Conservation (phyloP, 2,797 vertebrate species). For the Diglossa cyanea region DNA sequence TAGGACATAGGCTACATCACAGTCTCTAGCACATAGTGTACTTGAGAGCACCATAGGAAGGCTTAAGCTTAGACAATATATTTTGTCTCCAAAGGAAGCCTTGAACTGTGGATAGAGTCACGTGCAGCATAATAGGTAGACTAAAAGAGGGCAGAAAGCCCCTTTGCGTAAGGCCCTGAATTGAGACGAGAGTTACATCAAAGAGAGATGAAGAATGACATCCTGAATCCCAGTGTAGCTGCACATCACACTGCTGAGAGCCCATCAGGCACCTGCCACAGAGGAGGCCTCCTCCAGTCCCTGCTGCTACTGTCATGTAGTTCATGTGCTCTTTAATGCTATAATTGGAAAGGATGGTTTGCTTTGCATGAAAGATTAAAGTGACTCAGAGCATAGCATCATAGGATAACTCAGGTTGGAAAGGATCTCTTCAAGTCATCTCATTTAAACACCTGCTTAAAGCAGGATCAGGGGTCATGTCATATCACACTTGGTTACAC, state of each 20-base stretch:
- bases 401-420: background rate
- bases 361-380: background rate
- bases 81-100: background rate
- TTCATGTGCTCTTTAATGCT: background rate
- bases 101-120: background rate
- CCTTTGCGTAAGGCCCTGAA: background rate
- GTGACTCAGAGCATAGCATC: background rate
- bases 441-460: background rate
- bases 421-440: background rate
- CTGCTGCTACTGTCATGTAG: background rate
- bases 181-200: background rate
- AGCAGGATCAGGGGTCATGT: background rate
- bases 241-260: background rate
- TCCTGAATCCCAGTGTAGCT: background rate
- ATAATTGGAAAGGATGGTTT: background rate
- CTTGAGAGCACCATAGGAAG: background rate
- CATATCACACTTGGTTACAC: background rate
- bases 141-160: background rate
- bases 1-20: background rate
- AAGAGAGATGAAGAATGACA: background rate
- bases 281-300: background rate
- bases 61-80: background rate
- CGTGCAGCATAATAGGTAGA: background rate
- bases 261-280: background rate
- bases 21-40: background rate